Evolutionary conservation across 1,140 invertebrate species (phyloP), one percentile per base, ranked within the genome.

Genomic region (Atta colombica): DNA sequence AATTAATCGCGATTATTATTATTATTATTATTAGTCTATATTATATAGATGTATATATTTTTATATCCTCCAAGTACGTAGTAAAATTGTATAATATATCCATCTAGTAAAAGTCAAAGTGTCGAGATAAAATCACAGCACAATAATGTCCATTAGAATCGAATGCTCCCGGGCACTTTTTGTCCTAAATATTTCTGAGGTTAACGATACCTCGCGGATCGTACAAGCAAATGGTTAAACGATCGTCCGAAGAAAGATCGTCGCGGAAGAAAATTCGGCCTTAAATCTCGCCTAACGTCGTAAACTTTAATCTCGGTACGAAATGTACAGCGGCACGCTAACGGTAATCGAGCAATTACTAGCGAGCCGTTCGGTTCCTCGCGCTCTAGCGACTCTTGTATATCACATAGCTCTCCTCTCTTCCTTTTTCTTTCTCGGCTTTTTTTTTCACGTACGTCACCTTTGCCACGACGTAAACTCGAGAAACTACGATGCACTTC

Each of bases 261-360:
- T n/a, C 78, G 35, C 35, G 21, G 39, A 75, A 31, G 75, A 51
- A 82, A 89, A 87, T 89, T 89, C 77, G 87, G 87, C 77, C 82
- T 78, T 89, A 86, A 90, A 90, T 91, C 86, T 88, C 85, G 35
- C 72, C 72, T 69, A 81, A 60, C 87, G 63, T 86, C 87, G 63
- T 88, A 85, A 90, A 82, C 65, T 81, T 63, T 53, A 58, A 77
- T 85, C 71, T 49, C 28, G 10, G 21, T 31, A 51, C 85, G 61
- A 86, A 89, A 89, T 86, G 82, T 81, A 72, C 75, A 63, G 39
- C 65, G 18, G 25, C 39, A n/a, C 55, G 63, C 49, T 87, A 89
- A 89, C 82, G 84, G 87, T 72, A 86, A 89, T 88, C 88, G 63
- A 77, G 88, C 77, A 89, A 89, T 89, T 89, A 89, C 63, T 25